Percentiles rank a stretch among this genome's conserved stretches.
Evolutionary conservation across 2,888 invertebrate genomes (phyloP).

Genomic region (Galerucella nymphaeae): DNA sequence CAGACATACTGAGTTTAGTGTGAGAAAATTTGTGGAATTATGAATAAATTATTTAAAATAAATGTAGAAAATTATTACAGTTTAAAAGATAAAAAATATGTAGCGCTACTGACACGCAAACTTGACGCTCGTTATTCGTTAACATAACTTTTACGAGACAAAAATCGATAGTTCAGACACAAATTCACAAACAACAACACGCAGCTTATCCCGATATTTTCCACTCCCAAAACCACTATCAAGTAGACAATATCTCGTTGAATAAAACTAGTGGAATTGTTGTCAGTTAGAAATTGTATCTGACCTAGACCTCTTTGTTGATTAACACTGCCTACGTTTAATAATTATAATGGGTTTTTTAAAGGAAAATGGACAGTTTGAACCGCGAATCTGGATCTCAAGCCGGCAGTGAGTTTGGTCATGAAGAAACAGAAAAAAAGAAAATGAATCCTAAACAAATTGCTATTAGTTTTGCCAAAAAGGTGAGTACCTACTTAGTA

Average conservation of each 20-base stretch:
- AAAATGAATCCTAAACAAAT: slow-evolving; percentile 29
- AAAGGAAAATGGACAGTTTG: slow-evolving; percentile 36
- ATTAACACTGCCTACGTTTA: slow-evolving; percentile 25
- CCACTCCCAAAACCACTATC: slow-evolving; percentile 3
- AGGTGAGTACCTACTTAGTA: no score
- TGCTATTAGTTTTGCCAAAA: slow-evolving; percentile 27
- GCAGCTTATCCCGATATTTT: slow-evolving; percentile 20
- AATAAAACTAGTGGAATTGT: neutral
- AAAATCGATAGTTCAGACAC: slow-evolving; percentile 27
- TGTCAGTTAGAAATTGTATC: slow-evolving; percentile 10
- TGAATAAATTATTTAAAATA: no score
- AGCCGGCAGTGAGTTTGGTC: neutral
- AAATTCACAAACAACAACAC: slow-evolving; percentile 21
- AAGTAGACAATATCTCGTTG: neutral
- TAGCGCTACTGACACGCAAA: slow-evolving; percentile 10
- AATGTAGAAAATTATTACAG: no score
- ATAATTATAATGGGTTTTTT: slow-evolving; percentile 31
- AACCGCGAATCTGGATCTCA: neutral
- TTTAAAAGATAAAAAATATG: neutral
- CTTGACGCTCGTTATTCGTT: neutral
- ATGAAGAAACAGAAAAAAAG: slow-evolving; percentile 23
- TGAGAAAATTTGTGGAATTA: no score
- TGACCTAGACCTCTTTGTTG: slow-evolving; percentile 31
- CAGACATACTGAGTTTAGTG: no score
- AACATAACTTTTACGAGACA: neutral